These are phyloP conservation scores for Cetonia aurata DNA, from an alignment of 2,888 invertebrate species.

Conservation along the genomic window DNA sequence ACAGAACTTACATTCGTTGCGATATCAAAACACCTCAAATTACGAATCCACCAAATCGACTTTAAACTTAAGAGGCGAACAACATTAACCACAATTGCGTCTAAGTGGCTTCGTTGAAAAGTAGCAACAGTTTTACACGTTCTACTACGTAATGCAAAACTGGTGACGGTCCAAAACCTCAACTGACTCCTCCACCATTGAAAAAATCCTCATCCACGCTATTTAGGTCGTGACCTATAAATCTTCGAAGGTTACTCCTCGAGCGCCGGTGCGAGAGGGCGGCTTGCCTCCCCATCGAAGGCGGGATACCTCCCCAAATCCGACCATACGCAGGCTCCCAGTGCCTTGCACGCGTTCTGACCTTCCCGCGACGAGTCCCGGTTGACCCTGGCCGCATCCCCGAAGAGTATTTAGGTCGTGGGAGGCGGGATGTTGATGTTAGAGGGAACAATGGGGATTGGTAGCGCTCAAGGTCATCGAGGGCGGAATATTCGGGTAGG, in stretches of 20 bases:
- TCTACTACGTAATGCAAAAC: no score
- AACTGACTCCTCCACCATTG: no score
- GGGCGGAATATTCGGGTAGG: no score
- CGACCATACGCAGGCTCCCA: background rate
- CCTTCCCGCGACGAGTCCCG: background rate
- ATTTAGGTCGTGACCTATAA: slow-evolving; percentile 11
- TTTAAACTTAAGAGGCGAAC: no score
- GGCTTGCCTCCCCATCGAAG: background rate
- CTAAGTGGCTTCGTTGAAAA: no score
- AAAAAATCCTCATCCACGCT: background rate
- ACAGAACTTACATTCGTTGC: no score
- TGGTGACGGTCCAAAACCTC: no score
- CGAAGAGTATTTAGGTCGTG: slow-evolving; percentile 5
- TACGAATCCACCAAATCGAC: no score
- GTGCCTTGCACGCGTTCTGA: background rate
- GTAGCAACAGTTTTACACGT: no score
- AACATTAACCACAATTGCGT: no score
- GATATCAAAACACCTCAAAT: no score
- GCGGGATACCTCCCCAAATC: background rate
- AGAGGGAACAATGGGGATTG: background rate
- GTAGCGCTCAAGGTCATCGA: background rate
- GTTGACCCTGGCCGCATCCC: background rate
- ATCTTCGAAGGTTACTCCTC: background rate
- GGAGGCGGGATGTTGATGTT: background rate
- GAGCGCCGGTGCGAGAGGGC: no score